Evolutionary conservation across 2,113 vertebrate genomes (phyloP), one percentile per base, ranked within the genome.

Genomic region (Rousettus leschenaultii): DNA sequence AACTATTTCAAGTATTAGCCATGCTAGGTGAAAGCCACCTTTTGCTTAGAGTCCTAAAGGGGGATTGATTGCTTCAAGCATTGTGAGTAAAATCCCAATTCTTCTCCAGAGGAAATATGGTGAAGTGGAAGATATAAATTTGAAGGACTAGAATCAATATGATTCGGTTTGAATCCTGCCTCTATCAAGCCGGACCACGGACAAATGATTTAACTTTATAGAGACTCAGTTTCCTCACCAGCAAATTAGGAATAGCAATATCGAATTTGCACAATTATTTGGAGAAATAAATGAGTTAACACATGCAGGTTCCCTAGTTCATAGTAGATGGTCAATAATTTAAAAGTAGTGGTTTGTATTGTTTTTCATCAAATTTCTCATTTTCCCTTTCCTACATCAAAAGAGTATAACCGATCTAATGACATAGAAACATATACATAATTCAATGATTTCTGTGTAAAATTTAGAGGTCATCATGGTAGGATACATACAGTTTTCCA

Each of bases 331-430:
- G 40, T 12, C 48, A 83, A 66, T 40, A 61, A 66, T 73, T 73
- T 74, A 79, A 61, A 73, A 73, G 55, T 71, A 92, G 48, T 38
- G 30, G 59, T 71, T 59, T 53, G 19, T 70, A 61, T 70, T 53
- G 30, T 55, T 93, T 97, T 79, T 80, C 38, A 66, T 28, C 53
- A 78, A 83, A 74, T 83, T 66, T 66, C 16, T 97, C 30, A 65
- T 80, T 65, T 79, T 88, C 19, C 40, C 19, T 65, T 88, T 96
- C 35, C 35, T 22, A 22, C 38, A 80, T 68, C 21, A 74, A 82
- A 90, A 83, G 65, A 83, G 6, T 33, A 48, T n/a, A 35, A 21
- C 33, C 21, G 28, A 84, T 33, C 57, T 51, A 74, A 85, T 55
- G 65, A 43, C 6, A 40, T 21, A 79, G 83, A 83, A 66, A 53